Evolutionary conservation across 2,888 invertebrate genomes (phyloP).

Genomic region (Gortyna flavago): DNA sequence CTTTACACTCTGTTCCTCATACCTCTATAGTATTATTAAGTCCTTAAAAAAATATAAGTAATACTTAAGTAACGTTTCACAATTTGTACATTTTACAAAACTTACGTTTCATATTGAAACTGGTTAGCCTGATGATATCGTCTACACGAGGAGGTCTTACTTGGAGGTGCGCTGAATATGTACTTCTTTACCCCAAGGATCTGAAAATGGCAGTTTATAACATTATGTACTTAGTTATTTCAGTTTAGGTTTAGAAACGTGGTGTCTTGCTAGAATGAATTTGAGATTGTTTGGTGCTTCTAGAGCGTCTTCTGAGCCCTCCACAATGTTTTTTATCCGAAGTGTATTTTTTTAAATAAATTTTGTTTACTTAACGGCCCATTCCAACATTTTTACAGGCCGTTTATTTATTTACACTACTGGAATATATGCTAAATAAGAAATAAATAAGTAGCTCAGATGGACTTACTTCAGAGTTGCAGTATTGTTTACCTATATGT

Average conservation of each 20-base stretch:
- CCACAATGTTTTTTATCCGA: no score
- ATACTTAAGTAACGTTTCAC: neutral
- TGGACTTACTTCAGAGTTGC: neutral
- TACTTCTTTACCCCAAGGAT: constrained; percentile 67
- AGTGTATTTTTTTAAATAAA: no score
- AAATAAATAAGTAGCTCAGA: neutral
- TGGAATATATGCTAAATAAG: no score
- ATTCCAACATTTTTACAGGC: no score
- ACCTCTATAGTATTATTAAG: no score
- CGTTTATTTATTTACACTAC: no score
- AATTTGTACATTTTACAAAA: neutral
- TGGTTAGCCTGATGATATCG: constrained; percentile 27
- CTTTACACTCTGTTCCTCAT: no score
- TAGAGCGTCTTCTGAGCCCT: no score
- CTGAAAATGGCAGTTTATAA: constrained; percentile 13
- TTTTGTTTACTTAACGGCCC: no score
- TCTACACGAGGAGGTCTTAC: constrained; percentile 30
- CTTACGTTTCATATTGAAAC: constrained; percentile 51
- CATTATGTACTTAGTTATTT: neutral
- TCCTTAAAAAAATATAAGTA: no score
- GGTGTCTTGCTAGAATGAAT: neutral
- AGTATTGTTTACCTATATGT: no score
- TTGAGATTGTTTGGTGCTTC: neutral
- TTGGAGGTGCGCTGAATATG: constrained; percentile 50
- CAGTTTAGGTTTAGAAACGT: neutral